phyloP scores from a whole-genome alignment of 1,140 invertebrate genomes.

The Drosophila pallidifrons region DNA sequence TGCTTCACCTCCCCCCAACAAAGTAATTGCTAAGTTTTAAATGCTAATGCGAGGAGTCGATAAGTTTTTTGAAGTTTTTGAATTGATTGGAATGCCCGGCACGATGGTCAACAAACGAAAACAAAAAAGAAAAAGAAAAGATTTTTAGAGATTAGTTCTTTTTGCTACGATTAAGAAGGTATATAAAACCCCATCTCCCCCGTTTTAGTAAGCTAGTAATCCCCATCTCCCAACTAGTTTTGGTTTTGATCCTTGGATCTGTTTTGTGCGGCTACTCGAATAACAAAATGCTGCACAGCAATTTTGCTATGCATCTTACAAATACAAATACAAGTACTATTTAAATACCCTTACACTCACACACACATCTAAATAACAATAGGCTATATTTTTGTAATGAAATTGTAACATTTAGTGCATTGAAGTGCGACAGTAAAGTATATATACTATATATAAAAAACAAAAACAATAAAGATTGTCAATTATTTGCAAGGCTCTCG shows the following conservation, averaged over 20 bases:
- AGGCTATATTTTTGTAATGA: constrained; percentile 82
- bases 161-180: constrained; percentile 27
- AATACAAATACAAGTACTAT: constrained; percentile 50
- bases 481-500: constrained; percentile 4
- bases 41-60: constrained; percentile 32
- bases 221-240: constrained; percentile 1
- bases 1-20: constrained; percentile 17
- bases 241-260: constrained; percentile 23
- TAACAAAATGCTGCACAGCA: constrained; percentile 62
- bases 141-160: constrained; percentile 35
- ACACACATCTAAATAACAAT: constrained; percentile 57
- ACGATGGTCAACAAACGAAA: constrained; percentile 35
- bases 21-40: constrained; percentile 47
- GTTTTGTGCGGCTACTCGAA: constrained; percentile 61
- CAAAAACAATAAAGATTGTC: constrained; percentile 21
- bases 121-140: no score
- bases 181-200: constrained; percentile 6
- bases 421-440: constrained; percentile 71
- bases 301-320: constrained; percentile 61
- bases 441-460: constrained; percentile 48
- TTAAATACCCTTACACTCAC: constrained; percentile 22
- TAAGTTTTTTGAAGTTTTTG: constrained; percentile 43
- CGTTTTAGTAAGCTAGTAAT: not conserved
- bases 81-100: constrained; percentile 49
- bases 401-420: constrained; percentile 73